Conservation (phyloP, 1,140 invertebrate species). For the Drosophila biarmipes region DNA sequence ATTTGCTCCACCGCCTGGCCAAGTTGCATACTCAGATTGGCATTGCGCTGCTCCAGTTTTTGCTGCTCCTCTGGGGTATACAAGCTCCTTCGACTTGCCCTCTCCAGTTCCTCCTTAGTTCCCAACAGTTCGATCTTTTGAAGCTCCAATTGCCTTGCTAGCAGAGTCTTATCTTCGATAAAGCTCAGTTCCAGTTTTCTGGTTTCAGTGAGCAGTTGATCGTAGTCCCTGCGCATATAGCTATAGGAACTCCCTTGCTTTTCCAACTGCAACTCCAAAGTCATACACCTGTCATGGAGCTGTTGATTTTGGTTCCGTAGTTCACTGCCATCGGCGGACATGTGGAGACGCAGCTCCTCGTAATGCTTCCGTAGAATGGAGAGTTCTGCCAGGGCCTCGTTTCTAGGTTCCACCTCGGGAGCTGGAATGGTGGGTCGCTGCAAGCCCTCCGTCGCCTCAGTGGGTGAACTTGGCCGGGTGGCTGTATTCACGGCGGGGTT, state of each 20-base stretch:
- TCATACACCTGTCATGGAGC: slow-evolving; percentile 52
- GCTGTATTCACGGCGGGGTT: slow-evolving; percentile 46
- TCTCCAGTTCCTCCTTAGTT: slow-evolving; percentile 21
- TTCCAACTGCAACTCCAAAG: slow-evolving; percentile 57
- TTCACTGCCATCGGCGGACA: slow-evolving; percentile 64
- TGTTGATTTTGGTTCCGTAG: slow-evolving; percentile 44
- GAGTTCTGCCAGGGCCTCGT: slow-evolving; percentile 46
- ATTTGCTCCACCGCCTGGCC: slow-evolving; percentile 60
- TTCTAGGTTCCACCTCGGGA: slow-evolving; percentile 4
- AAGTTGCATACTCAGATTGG: slow-evolving; percentile 64
- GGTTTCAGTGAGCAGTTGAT: slow-evolving; percentile 42
- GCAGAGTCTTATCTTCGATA: slow-evolving; percentile 52
- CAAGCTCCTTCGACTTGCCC: slow-evolving; percentile 6
- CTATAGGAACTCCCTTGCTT: slow-evolving; percentile 57
- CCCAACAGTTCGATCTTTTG: slow-evolving; percentile 24
- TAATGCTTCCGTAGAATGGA: slow-evolving; percentile 62
- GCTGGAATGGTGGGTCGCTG: slow-evolving; percentile 52
- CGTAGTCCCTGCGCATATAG: slow-evolving; percentile 71
- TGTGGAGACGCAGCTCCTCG: slow-evolving; percentile 69
- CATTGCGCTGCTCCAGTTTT: slow-evolving; percentile 59
- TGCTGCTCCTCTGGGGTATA: slow-evolving; percentile 68
- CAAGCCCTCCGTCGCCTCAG: slow-evolving; percentile 38
- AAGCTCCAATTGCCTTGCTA: slow-evolving; percentile 25
- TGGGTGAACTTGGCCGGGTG: slow-evolving; percentile 70
- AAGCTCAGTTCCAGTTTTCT: slow-evolving; percentile 55